Percentiles rank a stretch among this genome's conserved stretches.
Evolutionary conservation across 2,113 vertebrate genomes (phyloP).

Genomic region (Gallinago media): DNA sequence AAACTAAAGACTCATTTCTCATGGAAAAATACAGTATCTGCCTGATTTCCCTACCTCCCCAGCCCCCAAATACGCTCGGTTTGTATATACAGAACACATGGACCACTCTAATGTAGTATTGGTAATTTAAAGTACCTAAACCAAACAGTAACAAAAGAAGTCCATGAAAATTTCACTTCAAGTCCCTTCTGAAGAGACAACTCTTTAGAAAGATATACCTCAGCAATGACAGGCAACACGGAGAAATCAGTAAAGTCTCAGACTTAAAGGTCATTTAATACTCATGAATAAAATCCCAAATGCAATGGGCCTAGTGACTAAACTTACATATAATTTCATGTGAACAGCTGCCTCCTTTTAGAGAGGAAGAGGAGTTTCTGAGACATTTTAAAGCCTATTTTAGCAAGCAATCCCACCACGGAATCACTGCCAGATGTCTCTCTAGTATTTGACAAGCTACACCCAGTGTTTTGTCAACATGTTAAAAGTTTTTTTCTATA

Average conservation of each 20-base stretch:
- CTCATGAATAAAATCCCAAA: background rate
- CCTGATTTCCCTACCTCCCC: background rate
- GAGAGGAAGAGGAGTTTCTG: background rate
- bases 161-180: background rate
- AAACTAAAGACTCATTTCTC: background rate
- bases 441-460: background rate
- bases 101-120: background rate
- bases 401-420: background rate
- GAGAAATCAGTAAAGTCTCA: background rate
- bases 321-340: background rate
- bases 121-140: background rate
- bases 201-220: background rate
- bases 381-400: slow-evolving; percentile 7
- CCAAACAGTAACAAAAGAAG: background rate
- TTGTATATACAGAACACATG: background rate
- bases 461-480: background rate
- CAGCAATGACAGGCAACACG: background rate
- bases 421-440: slow-evolving; percentile 22
- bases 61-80: background rate
- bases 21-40: background rate
- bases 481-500: background rate
- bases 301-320: background rate
- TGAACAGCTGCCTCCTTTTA: background rate
- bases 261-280: background rate
- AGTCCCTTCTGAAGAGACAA: background rate